Evolutionary conservation across 2,797 vertebrate genomes (phyloP), one percentile per base, ranked within the genome.

Genomic region (Euphonia xanthogaster): DNA sequence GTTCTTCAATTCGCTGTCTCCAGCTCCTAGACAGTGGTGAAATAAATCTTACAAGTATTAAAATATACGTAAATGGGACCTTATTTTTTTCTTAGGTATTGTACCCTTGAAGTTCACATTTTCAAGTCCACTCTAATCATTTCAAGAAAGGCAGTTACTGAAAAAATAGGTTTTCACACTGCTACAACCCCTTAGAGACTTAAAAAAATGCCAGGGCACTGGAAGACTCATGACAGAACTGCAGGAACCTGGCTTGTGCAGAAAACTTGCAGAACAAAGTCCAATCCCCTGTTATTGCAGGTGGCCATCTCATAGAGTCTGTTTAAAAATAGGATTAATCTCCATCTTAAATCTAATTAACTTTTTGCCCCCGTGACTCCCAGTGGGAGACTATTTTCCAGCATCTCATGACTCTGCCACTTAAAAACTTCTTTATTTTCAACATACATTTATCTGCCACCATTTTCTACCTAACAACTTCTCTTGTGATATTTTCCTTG

Each of bases 271-370:
- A 87, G 63, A 94, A 72, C 9, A 21, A 90, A 86, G 65, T 77
- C 53, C 57, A 77, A 47, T 61, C 50, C 78, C 65, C 16, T 89
- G 65, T 91, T 93, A 77, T 90, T 97, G 84, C 87, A 94, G 95
- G 89, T 88, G 68, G 57, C 57, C 23, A 20, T 90, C 67, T 83
- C 68, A 65, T 16, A 61, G 35, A 89, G 87, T 80, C 85, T 74
- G 23, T 90, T 93, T 6, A 80, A 96, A 95, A 94, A 88, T 58
- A 94, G 78, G 68, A 94, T 94, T 93, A 93, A 90, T 91, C 81
- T 88, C 53, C 65, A 80, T 91, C 39, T 88, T 90, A 91, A 91
- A 97, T 71, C 95, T 91, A 96, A 97, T 97, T 97, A 97, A 91
- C 93, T 93, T 91, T 71, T 91, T 94, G 82, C 75, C 75, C 87